These are phyloP conservation scores for Microctenopoma lineatum DNA, from an alignment of 2,797 vertebrate genomes.

Conservation along the genomic window DNA sequence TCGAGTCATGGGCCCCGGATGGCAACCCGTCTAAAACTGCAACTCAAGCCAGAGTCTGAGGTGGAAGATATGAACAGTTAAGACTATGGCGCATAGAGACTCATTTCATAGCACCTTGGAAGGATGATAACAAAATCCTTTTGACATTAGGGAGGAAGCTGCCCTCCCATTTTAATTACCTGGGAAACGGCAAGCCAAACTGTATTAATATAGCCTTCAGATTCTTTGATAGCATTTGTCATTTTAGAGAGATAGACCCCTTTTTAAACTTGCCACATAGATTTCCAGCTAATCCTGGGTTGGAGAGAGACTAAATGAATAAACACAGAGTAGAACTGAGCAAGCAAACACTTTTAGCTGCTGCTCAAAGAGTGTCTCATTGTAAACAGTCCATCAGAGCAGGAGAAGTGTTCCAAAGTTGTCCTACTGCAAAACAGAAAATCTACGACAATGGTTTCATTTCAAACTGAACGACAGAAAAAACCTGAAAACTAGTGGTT, in stretches of 20 bases:
- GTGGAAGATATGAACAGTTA: constrained; percentile 54
- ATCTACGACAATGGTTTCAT: constrained; percentile 45
- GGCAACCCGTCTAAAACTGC: constrained; percentile 61
- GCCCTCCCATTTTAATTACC: constrained; percentile 80
- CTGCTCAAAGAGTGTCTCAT: constrained; percentile 55
- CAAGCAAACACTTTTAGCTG: constrained; percentile 73
- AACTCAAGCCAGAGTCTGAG: constrained; percentile 59
- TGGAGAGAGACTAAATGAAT: constrained; percentile 65
- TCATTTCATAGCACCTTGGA: constrained; percentile 64
- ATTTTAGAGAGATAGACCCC: constrained; percentile 65
- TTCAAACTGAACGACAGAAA: constrained; percentile 17
- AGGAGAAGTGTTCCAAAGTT: constrained; percentile 41
- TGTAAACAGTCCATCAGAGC: constrained; percentile 63
- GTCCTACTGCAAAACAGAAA: constrained; percentile 38
- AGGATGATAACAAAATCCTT: constrained; percentile 79
- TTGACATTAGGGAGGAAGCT: constrained; percentile 68
- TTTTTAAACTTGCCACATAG: constrained; percentile 61
- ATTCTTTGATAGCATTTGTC: constrained; percentile 63
- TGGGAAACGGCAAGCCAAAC: constrained; percentile 75
- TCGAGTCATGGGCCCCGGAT: constrained; percentile 57
- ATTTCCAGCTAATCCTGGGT: constrained; percentile 67
- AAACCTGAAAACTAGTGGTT: constrained; percentile 34
- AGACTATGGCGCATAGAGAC: constrained; percentile 54
- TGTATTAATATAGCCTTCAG: constrained; percentile 50
- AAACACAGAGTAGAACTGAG: constrained; percentile 65